Percentiles rank a stretch among this genome's conserved stretches.
Evolutionary conservation across 2,797 vertebrate species (phyloP).

Genomic region (Manis pentadactyla): DNA sequence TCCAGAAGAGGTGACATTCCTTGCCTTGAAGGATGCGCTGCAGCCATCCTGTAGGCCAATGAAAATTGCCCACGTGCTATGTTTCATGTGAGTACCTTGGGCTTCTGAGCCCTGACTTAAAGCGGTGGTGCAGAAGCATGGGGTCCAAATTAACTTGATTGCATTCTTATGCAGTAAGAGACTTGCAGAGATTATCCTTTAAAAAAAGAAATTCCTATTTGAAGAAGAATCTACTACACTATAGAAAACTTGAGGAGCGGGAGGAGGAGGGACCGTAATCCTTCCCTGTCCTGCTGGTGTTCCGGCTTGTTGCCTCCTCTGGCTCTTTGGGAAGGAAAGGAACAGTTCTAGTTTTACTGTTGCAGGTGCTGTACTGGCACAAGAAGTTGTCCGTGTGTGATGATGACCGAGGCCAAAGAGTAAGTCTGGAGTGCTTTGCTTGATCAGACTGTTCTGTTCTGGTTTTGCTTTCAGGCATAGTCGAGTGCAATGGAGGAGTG

Average conservation of each 20-base stretch:
- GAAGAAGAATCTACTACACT: background rate
- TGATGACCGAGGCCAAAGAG: background rate
- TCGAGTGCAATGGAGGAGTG: conserved; percentile 95
- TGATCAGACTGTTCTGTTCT: conserved; percentile 30
- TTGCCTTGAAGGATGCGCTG: background rate
- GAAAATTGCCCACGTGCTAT: background rate
- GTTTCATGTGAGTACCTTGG: background rate
- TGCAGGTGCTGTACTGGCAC: background rate
- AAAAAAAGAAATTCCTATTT: background rate
- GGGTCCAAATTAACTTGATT: background rate
- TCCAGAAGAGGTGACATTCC: background rate
- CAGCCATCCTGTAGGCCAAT: background rate
- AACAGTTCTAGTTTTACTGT: background rate
- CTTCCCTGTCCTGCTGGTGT: background rate
- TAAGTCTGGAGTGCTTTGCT: background rate
- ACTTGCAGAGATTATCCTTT: background rate
- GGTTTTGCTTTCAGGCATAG: conserved; percentile 82
- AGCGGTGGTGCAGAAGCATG: background rate
- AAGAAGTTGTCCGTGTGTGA: background rate
- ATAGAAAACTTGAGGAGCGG: background rate
- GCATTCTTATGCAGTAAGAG: background rate
- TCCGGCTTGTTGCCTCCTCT: background rate
- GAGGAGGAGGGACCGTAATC: background rate
- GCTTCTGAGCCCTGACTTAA: background rate
- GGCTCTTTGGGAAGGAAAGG: background rate